phyloP scores from a whole-genome alignment of 2,888 invertebrate genomes.

The Timema cristinae region DNA sequence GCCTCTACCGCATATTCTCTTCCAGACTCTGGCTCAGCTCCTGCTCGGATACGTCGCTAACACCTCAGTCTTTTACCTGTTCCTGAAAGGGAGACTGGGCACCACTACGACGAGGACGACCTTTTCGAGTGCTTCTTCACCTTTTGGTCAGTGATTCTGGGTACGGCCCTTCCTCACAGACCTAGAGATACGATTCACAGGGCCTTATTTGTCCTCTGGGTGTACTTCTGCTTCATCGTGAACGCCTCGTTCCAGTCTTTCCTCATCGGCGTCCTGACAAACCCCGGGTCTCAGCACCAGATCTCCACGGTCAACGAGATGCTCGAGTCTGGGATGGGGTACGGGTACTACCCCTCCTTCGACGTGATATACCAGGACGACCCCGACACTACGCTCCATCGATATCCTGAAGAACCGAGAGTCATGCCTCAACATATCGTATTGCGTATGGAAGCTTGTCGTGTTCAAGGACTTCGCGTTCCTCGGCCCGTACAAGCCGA shows the following conservation, averaged over 20 bases:
- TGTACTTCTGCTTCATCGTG: conserved; percentile 6
- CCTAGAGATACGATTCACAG: neutral
- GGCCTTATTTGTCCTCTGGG: conserved; percentile 15
- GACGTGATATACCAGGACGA: neutral
- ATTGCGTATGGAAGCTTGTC: no score
- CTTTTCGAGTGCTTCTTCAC: conserved; percentile 13
- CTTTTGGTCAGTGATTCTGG: conserved; percentile 18
- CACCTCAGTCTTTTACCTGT: neutral
- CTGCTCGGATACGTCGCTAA: neutral
- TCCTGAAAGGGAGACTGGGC: neutral
- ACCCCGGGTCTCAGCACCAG: conserved; percentile 17
- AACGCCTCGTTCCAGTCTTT: conserved; percentile 15
- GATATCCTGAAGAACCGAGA: no score
- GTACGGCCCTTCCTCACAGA: neutral
- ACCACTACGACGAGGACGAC: no score
- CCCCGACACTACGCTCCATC: no score
- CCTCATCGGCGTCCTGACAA: conserved; percentile 14
- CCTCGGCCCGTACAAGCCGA: no score
- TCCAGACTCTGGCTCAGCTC: conserved; percentile 4
- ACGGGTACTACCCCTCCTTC: neutral
- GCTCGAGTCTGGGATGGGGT: conserved; percentile 2
- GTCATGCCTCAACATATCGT: no score
- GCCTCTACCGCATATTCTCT: conserved; percentile 27
- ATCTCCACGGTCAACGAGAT: conserved; percentile 9
- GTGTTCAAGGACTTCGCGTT: no score